Conservation (phyloP, 2,113 vertebrate species). For the Chitala chitala region DNA sequence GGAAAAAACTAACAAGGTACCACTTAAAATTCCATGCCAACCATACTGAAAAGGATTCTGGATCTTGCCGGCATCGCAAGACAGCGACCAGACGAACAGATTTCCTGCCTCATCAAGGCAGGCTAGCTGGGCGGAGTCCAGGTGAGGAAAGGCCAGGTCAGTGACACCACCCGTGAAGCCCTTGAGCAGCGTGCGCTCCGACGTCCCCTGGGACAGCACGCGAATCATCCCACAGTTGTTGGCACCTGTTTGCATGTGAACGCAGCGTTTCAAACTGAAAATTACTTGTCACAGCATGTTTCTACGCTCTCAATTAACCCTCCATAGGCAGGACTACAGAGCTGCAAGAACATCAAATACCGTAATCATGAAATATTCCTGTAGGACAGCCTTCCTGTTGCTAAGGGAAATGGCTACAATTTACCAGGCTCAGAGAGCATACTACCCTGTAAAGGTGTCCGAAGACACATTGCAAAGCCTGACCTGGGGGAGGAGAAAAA, state of each 20-base stretch:
- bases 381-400: too few relatives aligned
- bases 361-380: too few relatives aligned
- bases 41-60: constrained; percentile 71
- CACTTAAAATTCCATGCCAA: not conserved
- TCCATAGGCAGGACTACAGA: too few relatives aligned
- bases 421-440: too few relatives aligned
- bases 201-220: constrained; percentile 77
- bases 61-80: constrained; percentile 81
- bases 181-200: constrained; percentile 84
- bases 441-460: too few relatives aligned
- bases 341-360: too few relatives aligned
- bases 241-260: constrained; percentile 62
- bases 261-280: not conserved
- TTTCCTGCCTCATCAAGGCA: constrained; percentile 93
- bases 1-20: not conserved
- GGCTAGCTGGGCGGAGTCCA: constrained; percentile 87
- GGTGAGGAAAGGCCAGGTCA: constrained; percentile 92
- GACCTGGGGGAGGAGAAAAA: too few relatives aligned
- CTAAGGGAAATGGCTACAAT: too few relatives aligned
- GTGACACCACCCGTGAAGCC: constrained; percentile 88
- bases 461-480: too few relatives aligned
- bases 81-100: constrained; percentile 91
- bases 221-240: constrained; percentile 90
- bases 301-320: not conserved
- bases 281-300: not conserved